Base-by-base conservation (phyloP, 2,888 invertebrate genomes). In the Linnaemya tessellans region DNA sequence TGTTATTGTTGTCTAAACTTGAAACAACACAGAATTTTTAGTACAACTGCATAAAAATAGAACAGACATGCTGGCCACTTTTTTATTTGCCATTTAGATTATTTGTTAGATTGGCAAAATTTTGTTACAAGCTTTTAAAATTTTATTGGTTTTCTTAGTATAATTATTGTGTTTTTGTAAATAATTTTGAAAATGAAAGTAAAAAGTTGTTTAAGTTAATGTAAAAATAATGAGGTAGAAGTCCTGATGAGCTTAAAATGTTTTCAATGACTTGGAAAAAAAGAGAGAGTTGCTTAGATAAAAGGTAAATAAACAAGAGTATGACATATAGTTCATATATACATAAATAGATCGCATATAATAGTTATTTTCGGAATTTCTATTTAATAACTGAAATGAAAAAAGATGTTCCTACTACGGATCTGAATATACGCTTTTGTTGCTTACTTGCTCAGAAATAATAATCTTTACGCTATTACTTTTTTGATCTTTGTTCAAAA, bases 1-100 rank as follows among this genome's bases (percentile, higher is more conserved):
- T 70, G 70, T 78, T 79, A 77, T 54, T 70, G 62, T 70, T 70
- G 49, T 30, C 9, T 51, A 3, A 68, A 49, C 35, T 46, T 41
- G 20, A 79, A 43, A 11, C 58, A 62, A 43, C 10, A 41, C 22
- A 51, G 38, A 30, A 38, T 11, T 73, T 80, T 80, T 74, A 80
- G 73, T 84, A 75, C n/a, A 84, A 73, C 22, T 25, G 25, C 54
- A 62, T 51, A 41, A 68, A 84, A 80, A 80, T 56, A 77, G 20
- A 81, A 81, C 43, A 73, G 49, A 43, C 77, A 65, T 77, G 82
- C 78, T 43, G 71, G 77, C 64, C 51, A 75, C 41, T 25, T 54
- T 54, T 58, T 25, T 11, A 7, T 15, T 46, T 49, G 22, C 15
- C 58, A 18, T 43, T 65, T 60, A 22, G 38, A n/a, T 78, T 10